These are phyloP conservation scores for Sorex fumeus DNA, from an alignment of 2,113 vertebrate species.

Conservation along the genomic window DNA sequence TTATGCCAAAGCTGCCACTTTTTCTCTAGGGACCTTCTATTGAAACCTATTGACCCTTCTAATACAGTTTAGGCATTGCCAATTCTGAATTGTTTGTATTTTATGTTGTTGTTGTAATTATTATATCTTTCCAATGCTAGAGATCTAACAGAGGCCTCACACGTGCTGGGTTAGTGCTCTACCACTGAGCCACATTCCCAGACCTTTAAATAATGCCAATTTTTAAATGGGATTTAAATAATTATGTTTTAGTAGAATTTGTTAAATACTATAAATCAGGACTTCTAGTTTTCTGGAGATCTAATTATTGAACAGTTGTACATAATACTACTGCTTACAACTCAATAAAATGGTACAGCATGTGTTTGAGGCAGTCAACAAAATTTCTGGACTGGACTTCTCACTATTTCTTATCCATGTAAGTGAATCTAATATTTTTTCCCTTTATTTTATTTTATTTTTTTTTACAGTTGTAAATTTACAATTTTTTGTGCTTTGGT, in stretches of 20 bases:
- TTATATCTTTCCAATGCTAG: too few relatives aligned
- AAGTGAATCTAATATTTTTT: conserved; percentile 20
- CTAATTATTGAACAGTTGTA: conserved; percentile 14
- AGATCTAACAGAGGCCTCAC: too few relatives aligned
- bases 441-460: too few relatives aligned
- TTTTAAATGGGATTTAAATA: too few relatives aligned
- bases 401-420: conserved; percentile 1
- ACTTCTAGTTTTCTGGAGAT: conserved; percentile 48
- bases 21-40: background rate
- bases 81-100: conserved; percentile 15
- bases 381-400: background rate
- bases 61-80: background rate
- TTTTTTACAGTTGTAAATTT: too few relatives aligned
- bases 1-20: background rate
- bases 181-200: background rate
- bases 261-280: background rate
- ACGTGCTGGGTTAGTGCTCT: background rate
- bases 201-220: background rate
- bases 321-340: background rate
- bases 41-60: background rate
- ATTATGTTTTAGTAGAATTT: background rate
- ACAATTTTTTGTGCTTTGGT: too few relatives aligned
- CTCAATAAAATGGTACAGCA: background rate
- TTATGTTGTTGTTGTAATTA: too few relatives aligned
- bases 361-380: background rate